These are phyloP conservation scores for Meteorus colon DNA, from an alignment of 2,888 invertebrate genomes.

Conservation along the genomic window DNA sequence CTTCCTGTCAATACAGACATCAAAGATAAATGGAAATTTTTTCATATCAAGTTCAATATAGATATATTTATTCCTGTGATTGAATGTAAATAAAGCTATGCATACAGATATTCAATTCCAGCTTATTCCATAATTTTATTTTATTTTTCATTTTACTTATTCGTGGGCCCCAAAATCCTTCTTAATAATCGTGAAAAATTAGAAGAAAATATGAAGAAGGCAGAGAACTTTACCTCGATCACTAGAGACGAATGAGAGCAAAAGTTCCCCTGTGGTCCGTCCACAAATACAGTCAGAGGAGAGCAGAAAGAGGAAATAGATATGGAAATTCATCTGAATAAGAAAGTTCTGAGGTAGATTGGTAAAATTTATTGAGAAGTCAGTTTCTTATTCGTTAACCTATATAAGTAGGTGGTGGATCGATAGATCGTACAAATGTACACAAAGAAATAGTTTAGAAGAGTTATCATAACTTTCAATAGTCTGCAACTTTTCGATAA, in stretches of 20 bases:
- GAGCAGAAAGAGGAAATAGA: conserved; percentile 20
- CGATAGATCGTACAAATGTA: conserved; percentile 49
- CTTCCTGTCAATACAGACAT: no score
- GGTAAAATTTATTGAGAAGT: conserved; percentile 41
- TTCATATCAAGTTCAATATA: no score
- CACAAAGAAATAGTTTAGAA: conserved; percentile 36
- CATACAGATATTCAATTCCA: no score
- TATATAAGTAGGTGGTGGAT: background rate
- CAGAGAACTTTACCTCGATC: background rate
- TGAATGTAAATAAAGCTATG: no score
- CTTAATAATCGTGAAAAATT: background rate
- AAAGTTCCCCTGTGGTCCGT: conserved; percentile 8
- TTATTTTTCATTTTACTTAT: no score
- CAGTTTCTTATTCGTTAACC: conserved; percentile 30
- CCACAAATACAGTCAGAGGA: conserved; percentile 9
- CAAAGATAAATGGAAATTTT: no score
- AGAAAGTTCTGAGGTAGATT: conserved; percentile 45
- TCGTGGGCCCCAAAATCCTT: background rate
- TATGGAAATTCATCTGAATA: conserved; percentile 46
- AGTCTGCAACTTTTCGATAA: conserved; percentile 7
- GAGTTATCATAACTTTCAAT: conserved; percentile 45
- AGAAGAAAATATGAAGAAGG: conserved; percentile 9
- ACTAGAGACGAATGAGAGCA: conserved; percentile 10
- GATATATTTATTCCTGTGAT: no score
- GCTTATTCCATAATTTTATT: no score